Percentiles rank a stretch among this genome's conserved stretches.
These are phyloP conservation scores for Muschampia plurimacula DNA, from an alignment of 2,888 invertebrate genomes.

Conservation along the genomic window DNA sequence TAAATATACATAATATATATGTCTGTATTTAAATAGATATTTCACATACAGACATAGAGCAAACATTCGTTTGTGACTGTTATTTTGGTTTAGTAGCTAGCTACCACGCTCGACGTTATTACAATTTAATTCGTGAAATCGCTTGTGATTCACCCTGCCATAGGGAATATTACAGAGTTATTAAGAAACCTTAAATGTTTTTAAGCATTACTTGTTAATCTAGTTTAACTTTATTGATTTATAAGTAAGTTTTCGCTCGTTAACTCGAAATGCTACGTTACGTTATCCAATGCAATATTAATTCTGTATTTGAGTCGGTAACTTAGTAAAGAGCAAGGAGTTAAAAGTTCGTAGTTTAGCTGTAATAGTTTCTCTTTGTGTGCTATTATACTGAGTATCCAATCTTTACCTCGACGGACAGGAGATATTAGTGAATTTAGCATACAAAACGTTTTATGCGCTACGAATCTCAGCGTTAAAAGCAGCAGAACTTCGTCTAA, in stretches of 20 bases:
- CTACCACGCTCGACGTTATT: too few relatives aligned
- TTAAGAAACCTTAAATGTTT: too few relatives aligned
- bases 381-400: neutral
- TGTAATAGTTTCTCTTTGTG: neutral
- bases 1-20: too few relatives aligned
- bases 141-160: too few relatives aligned
- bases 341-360: neutral
- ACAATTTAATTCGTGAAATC: too few relatives aligned
- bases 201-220: neutral
- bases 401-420: neutral
- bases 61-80: too few relatives aligned
- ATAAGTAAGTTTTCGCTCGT: neutral
- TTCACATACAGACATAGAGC: too few relatives aligned
- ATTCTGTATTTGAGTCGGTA: slow-evolving; percentile 20
- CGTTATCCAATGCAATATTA: slow-evolving; percentile 13
- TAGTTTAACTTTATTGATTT: neutral
- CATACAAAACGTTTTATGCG: neutral
- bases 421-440: neutral
- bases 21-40: too few relatives aligned
- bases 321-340: neutral
- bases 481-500: neutral
- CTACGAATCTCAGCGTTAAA: neutral
- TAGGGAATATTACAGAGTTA: too few relatives aligned
- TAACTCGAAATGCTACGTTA: slow-evolving; percentile 3
- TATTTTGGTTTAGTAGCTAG: too few relatives aligned